Evolutionary conservation across 2,797 vertebrate species (phyloP).

Genomic region (Megalops cyprinoides): DNA sequence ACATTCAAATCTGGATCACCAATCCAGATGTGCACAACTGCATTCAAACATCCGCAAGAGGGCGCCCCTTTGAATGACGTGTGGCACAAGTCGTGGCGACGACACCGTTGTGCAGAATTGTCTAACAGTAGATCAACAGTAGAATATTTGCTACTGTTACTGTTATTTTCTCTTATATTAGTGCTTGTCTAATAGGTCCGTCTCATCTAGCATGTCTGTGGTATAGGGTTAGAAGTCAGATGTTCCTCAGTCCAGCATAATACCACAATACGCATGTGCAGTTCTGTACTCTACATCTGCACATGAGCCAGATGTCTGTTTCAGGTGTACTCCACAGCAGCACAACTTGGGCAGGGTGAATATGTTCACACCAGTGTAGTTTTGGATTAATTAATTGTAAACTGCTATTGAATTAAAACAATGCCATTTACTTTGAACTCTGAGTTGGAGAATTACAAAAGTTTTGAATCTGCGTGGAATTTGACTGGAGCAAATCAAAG

Average conservation of each 20-base stretch:
- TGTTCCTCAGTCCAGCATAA: no score
- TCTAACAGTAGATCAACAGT: no score
- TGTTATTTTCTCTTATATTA: no score
- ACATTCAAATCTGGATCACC: slow-evolving; percentile 35
- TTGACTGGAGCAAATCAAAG: slow-evolving; percentile 4
- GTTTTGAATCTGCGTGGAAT: not conserved
- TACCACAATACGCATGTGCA: no score
- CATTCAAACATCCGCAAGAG: slow-evolving; percentile 53
- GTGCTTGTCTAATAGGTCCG: no score
- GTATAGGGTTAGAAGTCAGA: no score
- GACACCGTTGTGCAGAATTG: not conserved
- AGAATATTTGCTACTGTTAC: no score
- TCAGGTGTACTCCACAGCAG: not conserved
- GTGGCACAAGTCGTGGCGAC: slow-evolving; percentile 56
- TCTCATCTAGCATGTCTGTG: not conserved
- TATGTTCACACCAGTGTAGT: not conserved
- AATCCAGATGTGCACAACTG: slow-evolving; percentile 75
- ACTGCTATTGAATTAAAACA: not conserved
- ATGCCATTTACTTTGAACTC: not conserved
- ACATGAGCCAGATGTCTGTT: not conserved
- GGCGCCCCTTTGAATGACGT: slow-evolving; percentile 52
- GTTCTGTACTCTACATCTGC: not conserved
- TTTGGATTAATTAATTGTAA: not conserved
- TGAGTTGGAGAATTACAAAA: not conserved
- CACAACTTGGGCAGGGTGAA: not conserved